These are phyloP conservation scores for Uloborus diversus DNA, from an alignment of 1,140 invertebrate genomes.

Conservation along the genomic window DNA sequence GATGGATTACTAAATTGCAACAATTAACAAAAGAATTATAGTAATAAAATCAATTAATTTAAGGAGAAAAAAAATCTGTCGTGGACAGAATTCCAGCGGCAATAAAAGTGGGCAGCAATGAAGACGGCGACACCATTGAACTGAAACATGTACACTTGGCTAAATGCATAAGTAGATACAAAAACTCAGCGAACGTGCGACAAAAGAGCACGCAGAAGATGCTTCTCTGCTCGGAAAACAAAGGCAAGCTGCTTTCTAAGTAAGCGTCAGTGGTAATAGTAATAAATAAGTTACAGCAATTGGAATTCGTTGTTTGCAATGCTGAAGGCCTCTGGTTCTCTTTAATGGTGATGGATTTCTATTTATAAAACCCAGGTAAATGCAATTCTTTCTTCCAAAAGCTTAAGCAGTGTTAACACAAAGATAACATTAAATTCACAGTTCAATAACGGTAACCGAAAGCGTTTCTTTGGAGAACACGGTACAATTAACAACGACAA, in stretches of 20 bases:
- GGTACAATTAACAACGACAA: slow-evolving; percentile 53
- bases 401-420: slow-evolving; percentile 47
- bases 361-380: slow-evolving; percentile 14
- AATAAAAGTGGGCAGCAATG: no score
- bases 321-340: slow-evolving; percentile 43
- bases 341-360: slow-evolving; percentile 33
- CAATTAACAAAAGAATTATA: no score
- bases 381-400: slow-evolving; percentile 3
- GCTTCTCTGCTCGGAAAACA: neutral
- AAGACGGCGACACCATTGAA: no score
- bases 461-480: slow-evolving; percentile 30
- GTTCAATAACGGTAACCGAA: slow-evolving; percentile 44
- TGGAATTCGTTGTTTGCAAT: slow-evolving; percentile 50
- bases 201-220: no score
- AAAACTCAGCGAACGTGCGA: no score
- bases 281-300: slow-evolving; percentile 30
- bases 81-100: no score
- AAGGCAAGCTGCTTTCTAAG: slow-evolving; percentile 29
- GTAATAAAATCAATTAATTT: no score
- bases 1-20: no score
- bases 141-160: slow-evolving; percentile 16
- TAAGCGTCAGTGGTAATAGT: slow-evolving; percentile 22
- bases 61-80: no score
- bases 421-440: slow-evolving; percentile 33
- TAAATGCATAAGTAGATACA: slow-evolving; percentile 29